Evolutionary conservation across 2,888 invertebrate genomes (phyloP), one percentile per base, ranked within the genome.

Genomic region (Dasysyrphus tricinctus): DNA sequence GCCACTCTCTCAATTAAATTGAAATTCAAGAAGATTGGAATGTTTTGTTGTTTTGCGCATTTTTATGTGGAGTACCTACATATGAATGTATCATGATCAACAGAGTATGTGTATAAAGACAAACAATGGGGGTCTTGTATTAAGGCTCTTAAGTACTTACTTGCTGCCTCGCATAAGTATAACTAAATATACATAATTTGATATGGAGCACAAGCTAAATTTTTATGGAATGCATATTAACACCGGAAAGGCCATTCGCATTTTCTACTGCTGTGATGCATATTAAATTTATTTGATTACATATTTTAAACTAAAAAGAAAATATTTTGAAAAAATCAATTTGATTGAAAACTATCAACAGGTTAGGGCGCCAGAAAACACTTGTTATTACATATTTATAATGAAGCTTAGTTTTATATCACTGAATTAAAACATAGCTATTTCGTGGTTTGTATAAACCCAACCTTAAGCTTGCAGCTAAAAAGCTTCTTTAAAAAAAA

Each of bases 151-250:
- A 14, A 19, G 12, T 14, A 14, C 16, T 12, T 29, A 29, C 9
- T 29, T 39, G 7, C 3, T 39, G 14, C 42, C 42, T 5, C 9
- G 7, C 19, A 19, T 8, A 11, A 9, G 5, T 32, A 9, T 14
- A 24, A 1, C 3, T 24, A n/a, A 3, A 12, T 12, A 9, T 42
- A 61, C 5, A 44, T 32, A 44, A 44, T 44, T 75, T 75, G 75
- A 80, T 84, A 67, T 75, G 83, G 75, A 84, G 74, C 70, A 78
- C 82, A 59, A 74, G 54, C 39, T 63, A 7, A 5, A 32, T 44
- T 29, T 29, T 6, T 57, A 72, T 83, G 57, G 57, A 84, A 51
- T 14, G 65, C 56, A 75, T 44, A 59, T 72, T 49, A 44, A 75
- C 70, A 80, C 70, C 74, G 83, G 80, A 80, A 65, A 80, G 47